Evolutionary conservation across 2,113 vertebrate species (phyloP), one percentile per base, ranked within the genome.

Genomic region (Gambusia holbrooki): DNA sequence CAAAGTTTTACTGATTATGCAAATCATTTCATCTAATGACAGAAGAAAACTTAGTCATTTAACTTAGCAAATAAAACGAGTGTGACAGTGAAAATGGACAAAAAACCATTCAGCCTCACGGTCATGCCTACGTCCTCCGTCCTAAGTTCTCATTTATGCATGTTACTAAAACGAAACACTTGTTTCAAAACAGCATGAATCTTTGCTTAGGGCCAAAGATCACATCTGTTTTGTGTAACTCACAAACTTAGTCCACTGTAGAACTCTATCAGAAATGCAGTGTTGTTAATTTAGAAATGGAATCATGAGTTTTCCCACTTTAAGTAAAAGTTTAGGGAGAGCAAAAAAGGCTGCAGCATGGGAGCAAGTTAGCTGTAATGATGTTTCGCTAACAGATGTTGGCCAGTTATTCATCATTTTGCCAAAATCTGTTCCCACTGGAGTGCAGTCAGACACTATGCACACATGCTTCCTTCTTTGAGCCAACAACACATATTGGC

Each of bases 311-410:
- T 76, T 82, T 3, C 29, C 86, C 71, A 77, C 69, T 77, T 65
- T 70, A 71, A 64, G 5, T 78, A 67, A 70, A 66, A 25, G 33
- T 15, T 74, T 80, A 86, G 87, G 76, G 67, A 85, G 40, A 80
- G 74, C 25, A 79, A 81, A 79, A 89, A 85, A 90, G 73, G 83
- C 79, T 33, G 54, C 77, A 60, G 81, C 76, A 84, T 88, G 86
- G 79, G 81, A 89, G 86, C 85, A 84, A 86, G 88, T 90, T 89
- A 80, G 74, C 84, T 72, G 71, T 93, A 93, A 94, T 94, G 89
- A 93, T 92, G 89, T 81, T 93, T 90, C 79, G 90, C 91, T 93
- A 94, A 93, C 94, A 94, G 94, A 94, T 94, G 94, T 91, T 92
- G 89, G 90, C 92, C 93, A 93, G 93, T 86, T 88, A 88, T 93